phyloP scores from a whole-genome alignment of 2,888 invertebrate species.

The Acanthosoma haemorrhoidale region DNA sequence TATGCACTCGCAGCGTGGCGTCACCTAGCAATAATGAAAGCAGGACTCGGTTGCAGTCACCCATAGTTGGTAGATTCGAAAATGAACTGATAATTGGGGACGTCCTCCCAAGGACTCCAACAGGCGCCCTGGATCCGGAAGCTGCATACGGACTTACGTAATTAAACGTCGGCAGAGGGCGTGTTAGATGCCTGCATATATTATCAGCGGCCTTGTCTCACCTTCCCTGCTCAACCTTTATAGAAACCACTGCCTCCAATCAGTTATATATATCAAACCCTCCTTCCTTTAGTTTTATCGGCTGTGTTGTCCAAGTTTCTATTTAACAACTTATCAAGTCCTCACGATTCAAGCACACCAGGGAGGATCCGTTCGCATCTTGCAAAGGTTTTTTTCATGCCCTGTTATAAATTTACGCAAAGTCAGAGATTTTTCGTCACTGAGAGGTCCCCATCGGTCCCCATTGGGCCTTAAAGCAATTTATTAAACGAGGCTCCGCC shows the following conservation, averaged over 20 bases:
- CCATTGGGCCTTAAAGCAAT: not conserved
- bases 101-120: not conserved
- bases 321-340: no score
- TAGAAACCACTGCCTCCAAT: not conserved
- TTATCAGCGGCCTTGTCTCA: slow-evolving; percentile 15
- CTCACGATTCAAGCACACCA: no score
- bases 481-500: slow-evolving; percentile 1
- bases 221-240: slow-evolving; percentile 1
- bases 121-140: not conserved
- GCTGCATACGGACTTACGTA: not conserved
- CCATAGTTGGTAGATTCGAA: not conserved
- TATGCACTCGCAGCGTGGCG: not conserved
- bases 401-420: no score
- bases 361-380: no score
- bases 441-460: not conserved
- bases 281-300: not conserved
- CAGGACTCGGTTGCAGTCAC: not conserved
- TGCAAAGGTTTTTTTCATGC: no score
- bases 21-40: not conserved
- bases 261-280: no score
- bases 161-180: slow-evolving; percentile 3
- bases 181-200: slow-evolving; percentile 24
- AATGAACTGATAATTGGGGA: no score
- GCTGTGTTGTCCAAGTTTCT: no score
- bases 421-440: not conserved